A percentile compares a stretch with the other conserved stretches of the same genome.
These are phyloP conservation scores for Podarcis raffonei DNA, from an alignment of 2,113 vertebrate species.

Conservation along the genomic window DNA sequence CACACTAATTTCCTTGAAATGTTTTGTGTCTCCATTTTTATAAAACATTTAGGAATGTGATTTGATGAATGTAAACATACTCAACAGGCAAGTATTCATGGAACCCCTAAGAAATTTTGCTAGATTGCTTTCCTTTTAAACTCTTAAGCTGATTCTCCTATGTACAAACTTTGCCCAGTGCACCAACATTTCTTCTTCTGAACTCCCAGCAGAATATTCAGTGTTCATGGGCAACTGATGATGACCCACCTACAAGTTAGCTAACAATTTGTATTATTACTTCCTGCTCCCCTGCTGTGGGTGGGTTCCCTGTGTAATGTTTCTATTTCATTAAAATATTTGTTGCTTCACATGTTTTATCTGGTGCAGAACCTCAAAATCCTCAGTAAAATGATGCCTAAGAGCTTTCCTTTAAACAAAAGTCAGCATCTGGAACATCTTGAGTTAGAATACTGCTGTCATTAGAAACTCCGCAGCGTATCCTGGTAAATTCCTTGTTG, in stretches of 20 bases:
- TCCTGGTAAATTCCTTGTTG: conserved; percentile 13
- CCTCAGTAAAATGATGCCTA: background rate
- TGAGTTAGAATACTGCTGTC: conserved; percentile 30
- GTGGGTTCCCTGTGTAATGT: background rate
- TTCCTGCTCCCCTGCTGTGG: too few species aligned
- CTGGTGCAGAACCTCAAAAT: background rate
- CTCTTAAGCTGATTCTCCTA: too few species aligned
- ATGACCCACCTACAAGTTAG: background rate
- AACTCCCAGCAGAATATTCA: background rate
- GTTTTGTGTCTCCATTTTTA: background rate
- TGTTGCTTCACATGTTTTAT: background rate
- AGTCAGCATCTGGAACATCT: background rate
- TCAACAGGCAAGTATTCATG: background rate
- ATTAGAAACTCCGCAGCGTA: conserved; percentile 38
- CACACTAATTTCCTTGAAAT: background rate
- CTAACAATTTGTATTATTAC: too few species aligned
- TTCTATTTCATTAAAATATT: background rate
- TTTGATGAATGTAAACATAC: background rate
- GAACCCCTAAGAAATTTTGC: background rate
- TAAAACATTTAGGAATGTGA: background rate
- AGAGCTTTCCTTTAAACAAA: background rate
- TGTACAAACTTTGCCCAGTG: background rate
- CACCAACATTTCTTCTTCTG: background rate
- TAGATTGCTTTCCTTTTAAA: background rate
- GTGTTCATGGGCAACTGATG: background rate